phyloP scores from a whole-genome alignment of 1,140 invertebrate species.

The Drosophila takahashii region DNA sequence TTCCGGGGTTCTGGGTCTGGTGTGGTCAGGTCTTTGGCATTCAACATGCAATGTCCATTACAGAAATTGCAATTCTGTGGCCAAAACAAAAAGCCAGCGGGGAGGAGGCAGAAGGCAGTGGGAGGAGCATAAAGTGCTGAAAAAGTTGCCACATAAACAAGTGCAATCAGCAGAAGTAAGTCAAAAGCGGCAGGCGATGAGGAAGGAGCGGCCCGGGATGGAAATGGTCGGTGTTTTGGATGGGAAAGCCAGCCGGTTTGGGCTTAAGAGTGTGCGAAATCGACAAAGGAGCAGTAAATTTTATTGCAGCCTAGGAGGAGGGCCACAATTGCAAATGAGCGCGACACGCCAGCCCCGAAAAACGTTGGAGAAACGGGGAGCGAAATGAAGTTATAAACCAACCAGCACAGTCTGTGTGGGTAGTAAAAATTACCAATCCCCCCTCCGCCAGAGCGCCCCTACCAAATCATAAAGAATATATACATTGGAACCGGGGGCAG shows the following conservation, averaged over 20 bases:
- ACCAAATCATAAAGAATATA: conserved; percentile 61
- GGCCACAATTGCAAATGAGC: conserved; percentile 69
- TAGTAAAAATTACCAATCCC: conserved; percentile 61
- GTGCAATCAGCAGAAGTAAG: conserved; percentile 77
- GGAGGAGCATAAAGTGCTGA: conserved; percentile 35
- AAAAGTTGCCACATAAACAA: conserved; percentile 74
- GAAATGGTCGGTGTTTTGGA: conserved; percentile 9
- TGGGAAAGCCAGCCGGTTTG: conserved; percentile 20
- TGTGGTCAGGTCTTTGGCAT: conserved; percentile 56
- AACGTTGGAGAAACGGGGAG: conserved; percentile 21
- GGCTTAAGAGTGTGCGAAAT: conserved; percentile 73
- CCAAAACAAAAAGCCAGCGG: conserved; percentile 27
- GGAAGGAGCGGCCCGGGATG: conserved; percentile 28
- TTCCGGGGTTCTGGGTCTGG: conserved; percentile 6
- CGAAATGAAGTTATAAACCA: conserved; percentile 78
- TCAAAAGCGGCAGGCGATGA: conserved; percentile 48
- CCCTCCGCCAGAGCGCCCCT: not conserved
- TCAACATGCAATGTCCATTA: conserved; percentile 80
- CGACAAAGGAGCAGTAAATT: conserved; percentile 77
- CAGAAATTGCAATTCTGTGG: conserved; percentile 65
- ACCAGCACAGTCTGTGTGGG: conserved; percentile 48
- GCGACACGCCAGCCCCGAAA: conserved; percentile 67
- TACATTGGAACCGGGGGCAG: conserved; percentile 43
- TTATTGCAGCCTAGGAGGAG: conserved; percentile 56
- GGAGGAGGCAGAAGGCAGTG: not conserved